Evolutionary conservation across 2,113 vertebrate genomes (phyloP), one percentile per base, ranked within the genome.

Genomic region (Hemichromis elongatus): DNA sequence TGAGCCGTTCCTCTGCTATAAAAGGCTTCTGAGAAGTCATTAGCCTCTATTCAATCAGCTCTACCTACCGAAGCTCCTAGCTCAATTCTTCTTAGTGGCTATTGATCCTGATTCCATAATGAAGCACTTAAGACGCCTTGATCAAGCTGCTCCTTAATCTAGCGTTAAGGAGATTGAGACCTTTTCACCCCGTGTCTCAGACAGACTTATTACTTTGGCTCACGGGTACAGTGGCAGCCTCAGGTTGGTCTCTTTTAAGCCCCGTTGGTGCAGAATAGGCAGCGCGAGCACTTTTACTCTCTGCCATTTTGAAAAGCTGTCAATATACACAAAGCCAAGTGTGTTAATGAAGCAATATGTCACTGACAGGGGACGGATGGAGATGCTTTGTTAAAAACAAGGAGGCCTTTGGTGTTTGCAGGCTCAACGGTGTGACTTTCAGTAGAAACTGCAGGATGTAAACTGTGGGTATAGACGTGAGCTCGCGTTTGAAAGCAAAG

Each of bases 141-240:
- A 95, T 95, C 90, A 94, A 93, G 94, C 90, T 82, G 89, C 90
- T 93, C 79, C 87, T 93, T 94, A 94, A 95, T 94, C 91, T 92
- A 82, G 86, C 81, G 28, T 87, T 93, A 93, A 93, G 90, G 86
- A 92, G 93, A 90, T 89, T 88, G 89, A 93, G 88, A 92, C 92
- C 90, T 93, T 93, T 93, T 92, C 94, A 93, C 88, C 93, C 80
- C 16, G 2, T 14, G 87, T 88, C 88, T 89, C 90, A 88, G 89
- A 87, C 79, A 61, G 86, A 92, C 81, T 90, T 85, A 89, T 92
- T 90, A 55, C 89, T 88, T 83, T 70, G 80, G 82, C 70, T 42
- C 85, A 30, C 12, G 37, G 82, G 80, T 79, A 88, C 91, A 89
- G 87, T 85, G 86, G 80, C 90, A 61, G 26, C 59, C 80, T 81